Evolutionary conservation across 2,797 vertebrate genomes (phyloP), one percentile per base, ranked within the genome.

Genomic region (Parambassis ranga): DNA sequence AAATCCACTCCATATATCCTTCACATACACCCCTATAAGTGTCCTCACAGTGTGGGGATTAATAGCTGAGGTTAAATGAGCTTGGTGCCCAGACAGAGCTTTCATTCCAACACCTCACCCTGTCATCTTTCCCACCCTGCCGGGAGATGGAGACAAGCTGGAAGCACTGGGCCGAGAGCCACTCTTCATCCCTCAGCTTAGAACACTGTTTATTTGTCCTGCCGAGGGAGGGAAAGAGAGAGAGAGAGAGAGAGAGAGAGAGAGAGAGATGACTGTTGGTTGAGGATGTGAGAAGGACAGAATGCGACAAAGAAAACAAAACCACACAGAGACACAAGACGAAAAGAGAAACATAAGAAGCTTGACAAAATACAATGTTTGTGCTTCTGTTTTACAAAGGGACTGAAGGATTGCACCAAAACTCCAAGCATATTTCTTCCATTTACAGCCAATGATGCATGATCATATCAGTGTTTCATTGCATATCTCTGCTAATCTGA

Each of bases 171-270:
- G 76, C 59, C 3, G 11, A 58, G 75, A 60, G 71, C 53, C 65
- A 58, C 47, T 59, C 71, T 47, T 62, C 71, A 61, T 69, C 63
- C 41, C 44, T 76, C 81, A 71, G 53, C 18, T 27, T 42, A 52
- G 48, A 71, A 57, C 49, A 11, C 75, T 82, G 88, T 90, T 90
- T 90, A 88, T 90, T 87, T 90, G 74, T 78, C 80, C 77, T 79
- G 81, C 62, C 43, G 61, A 47, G 39, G 46, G 46, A 33, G 55
- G 64, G n/a, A n/a, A n/a, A n/a, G n/a, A n/a, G n/a, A n/a, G n/a
- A n/a, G n/a, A n/a, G n/a, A n/a, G n/a, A n/a, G n/a, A n/a, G n/a
- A n/a, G n/a, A n/a, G n/a, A n/a, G n/a, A n/a, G n/a, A n/a, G n/a
- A n/a, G n/a, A 49, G 47, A 30, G 61, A 37, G 41, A 51, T 42